Evolutionary conservation across 2,797 vertebrate genomes (phyloP).

Genomic region (Jordanella pulchra): DNA sequence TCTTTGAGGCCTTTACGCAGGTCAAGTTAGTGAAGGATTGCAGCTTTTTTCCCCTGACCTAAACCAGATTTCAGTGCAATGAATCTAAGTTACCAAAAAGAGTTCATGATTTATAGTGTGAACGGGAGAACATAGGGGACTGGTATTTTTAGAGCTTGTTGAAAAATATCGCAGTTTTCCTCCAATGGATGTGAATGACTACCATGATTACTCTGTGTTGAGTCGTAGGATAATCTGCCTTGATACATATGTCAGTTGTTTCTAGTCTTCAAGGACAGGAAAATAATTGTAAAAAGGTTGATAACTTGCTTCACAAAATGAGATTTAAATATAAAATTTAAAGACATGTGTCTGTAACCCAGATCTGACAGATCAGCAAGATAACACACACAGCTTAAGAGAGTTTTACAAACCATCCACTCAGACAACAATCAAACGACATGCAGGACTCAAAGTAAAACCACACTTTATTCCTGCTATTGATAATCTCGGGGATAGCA

Average conservation of each 20-base stretch:
- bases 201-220: neutral
- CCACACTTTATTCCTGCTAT: no score
- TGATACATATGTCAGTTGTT: neutral
- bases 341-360: no score
- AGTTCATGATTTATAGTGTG: neutral
- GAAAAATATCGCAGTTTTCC: no score
- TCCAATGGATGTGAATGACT: neutral
- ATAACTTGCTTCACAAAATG: neutral
- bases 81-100: neutral
- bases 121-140: neutral
- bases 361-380: no score
- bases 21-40: slow-evolving; percentile 27
- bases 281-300: neutral
- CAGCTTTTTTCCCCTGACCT: slow-evolving; percentile 10
- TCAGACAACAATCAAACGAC: no score
- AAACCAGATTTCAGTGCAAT: slow-evolving; percentile 3
- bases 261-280: no score
- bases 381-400: no score
- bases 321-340: neutral
- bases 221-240: neutral
- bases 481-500: no score
- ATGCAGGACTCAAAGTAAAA: no score
- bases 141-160: no score
- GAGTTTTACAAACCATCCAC: no score
- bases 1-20: slow-evolving; percentile 26